phyloP scores from a whole-genome alignment of 2,113 vertebrate genomes.

The Athene noctua region DNA sequence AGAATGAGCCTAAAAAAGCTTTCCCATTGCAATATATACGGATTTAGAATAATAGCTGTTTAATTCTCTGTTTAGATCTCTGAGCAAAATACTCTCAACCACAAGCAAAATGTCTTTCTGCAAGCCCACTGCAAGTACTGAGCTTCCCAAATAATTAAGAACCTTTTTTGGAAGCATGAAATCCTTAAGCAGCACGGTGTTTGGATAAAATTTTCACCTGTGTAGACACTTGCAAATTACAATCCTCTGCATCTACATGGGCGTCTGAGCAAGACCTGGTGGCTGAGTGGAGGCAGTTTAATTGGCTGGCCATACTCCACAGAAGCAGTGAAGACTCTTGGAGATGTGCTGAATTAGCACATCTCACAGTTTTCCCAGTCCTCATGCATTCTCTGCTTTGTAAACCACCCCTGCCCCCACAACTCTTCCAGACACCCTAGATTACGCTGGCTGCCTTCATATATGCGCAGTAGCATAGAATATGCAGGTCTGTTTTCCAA shows the following conservation, averaged over 20 bases:
- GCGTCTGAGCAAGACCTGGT: not conserved
- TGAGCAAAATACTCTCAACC: not conserved
- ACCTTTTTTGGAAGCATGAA: not conserved
- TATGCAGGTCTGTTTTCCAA: not conserved
- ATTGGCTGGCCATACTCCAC: not conserved
- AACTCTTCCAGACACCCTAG: not conserved
- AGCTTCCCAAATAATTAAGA: not conserved
- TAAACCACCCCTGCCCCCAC: not conserved
- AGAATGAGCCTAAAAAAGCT: not conserved
- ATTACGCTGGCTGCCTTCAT: not conserved
- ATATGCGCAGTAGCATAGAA: not conserved
- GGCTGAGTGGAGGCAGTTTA: not conserved
- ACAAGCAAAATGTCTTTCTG: not conserved
- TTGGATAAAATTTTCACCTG: conserved; percentile 57
- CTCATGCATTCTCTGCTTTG: not conserved
- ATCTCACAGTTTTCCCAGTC: not conserved
- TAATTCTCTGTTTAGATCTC: not conserved
- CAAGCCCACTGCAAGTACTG: not conserved
- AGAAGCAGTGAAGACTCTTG: not conserved
- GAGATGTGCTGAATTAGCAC: conserved; percentile 26
- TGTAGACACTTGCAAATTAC: conserved; percentile 48
- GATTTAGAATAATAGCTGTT: not conserved
- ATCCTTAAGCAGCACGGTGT: conserved; percentile 28
- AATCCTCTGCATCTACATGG: not conserved
- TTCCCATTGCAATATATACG: not conserved